Evolutionary conservation across 2,113 vertebrate genomes (phyloP).

Genomic region (Lycaon pictus): DNA sequence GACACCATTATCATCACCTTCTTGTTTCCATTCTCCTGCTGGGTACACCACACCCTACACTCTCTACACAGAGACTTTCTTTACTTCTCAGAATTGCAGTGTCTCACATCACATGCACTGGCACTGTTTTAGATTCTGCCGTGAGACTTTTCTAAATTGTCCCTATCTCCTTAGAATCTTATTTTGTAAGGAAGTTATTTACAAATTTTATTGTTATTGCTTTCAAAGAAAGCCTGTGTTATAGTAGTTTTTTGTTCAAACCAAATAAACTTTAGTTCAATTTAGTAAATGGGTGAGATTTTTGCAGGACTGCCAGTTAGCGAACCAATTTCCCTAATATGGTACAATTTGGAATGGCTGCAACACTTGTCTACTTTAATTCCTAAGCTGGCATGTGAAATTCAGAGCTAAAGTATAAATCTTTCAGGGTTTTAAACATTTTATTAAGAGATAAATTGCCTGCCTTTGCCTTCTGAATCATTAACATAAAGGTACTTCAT

Average conservation of each 20-base stretch:
- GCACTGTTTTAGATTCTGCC: not conserved
- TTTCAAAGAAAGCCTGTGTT: constrained; percentile 22
- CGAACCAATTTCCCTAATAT: not conserved
- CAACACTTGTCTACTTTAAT: not conserved
- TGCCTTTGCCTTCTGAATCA: not conserved
- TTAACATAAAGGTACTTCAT: not conserved
- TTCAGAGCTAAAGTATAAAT: not conserved
- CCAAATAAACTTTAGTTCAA: not conserved
- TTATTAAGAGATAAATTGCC: not conserved
- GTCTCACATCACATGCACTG: not conserved
- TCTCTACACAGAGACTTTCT: not conserved
- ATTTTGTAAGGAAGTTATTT: not conserved
- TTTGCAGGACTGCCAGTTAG: not conserved
- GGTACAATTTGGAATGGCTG: not conserved
- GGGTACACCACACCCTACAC: not conserved
- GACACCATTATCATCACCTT: not conserved
- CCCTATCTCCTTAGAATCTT: not conserved
- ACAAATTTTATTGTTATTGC: not conserved
- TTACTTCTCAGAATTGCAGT: not conserved
- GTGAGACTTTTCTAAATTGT: not conserved
- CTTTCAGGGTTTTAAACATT: not conserved
- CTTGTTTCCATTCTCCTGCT: not conserved
- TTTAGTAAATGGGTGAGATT: constrained; percentile 1
- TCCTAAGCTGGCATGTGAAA: not conserved
- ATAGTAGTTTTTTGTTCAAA: not conserved